Conservation (phyloP, 2,888 invertebrate genomes). For the Phymatocera aterrima region DNA sequence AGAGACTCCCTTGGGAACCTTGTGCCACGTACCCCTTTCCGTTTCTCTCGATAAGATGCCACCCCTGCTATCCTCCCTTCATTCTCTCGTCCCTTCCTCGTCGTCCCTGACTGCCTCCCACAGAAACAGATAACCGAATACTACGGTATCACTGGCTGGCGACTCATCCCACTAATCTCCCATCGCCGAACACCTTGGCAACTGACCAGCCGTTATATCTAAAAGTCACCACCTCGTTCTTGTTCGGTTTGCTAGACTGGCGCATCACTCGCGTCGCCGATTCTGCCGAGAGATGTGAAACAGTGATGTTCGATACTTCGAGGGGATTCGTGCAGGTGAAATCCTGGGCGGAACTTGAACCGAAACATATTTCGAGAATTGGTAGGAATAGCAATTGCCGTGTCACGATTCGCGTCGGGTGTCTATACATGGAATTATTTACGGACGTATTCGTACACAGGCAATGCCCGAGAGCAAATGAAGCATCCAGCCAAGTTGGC, state of each 20-base stretch:
- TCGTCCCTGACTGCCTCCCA: constrained; percentile 17
- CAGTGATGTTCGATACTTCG: not conserved
- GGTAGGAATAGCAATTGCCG: not conserved
- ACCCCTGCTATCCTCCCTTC: not conserved
- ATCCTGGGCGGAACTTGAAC: not conserved
- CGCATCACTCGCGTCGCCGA: not conserved
- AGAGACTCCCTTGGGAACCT: constrained; percentile 68
- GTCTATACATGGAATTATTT: not conserved
- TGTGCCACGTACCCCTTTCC: constrained; percentile 52
- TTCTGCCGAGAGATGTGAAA: not conserved
- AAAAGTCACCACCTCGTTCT: not conserved
- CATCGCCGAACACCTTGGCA: constrained; percentile 16
- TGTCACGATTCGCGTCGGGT: constrained; percentile 12
- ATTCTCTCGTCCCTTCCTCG: not conserved
- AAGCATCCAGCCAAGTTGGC: constrained; percentile 69
- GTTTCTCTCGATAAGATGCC: constrained; percentile 45
- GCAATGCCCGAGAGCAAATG: constrained; percentile 3
- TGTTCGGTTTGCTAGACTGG: not conserved
- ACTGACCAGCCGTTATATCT: constrained; percentile 20
- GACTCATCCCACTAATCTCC: not conserved
- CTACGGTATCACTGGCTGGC: constrained; percentile 57
- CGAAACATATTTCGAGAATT: not conserved
- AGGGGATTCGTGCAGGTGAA: not conserved
- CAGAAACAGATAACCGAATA: constrained; percentile 64
- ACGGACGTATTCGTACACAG: not conserved